A percentile compares a stretch with the other conserved stretches of the same genome.
These are phyloP conservation scores for Neogale vison DNA, from an alignment of 2,113 vertebrate genomes.

Conservation along the genomic window DNA sequence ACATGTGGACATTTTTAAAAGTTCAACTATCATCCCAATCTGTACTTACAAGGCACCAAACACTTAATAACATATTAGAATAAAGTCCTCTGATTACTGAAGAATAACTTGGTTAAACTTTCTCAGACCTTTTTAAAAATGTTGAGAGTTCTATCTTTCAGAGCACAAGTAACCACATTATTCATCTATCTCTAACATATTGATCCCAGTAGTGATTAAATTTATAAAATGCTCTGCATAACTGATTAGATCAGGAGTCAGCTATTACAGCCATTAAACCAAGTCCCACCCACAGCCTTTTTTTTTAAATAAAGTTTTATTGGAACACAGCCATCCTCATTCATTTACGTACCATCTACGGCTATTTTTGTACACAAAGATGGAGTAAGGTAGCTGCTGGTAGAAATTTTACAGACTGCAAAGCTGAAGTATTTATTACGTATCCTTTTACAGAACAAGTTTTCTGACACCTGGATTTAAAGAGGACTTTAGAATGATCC, in stretches of 20 bases:
- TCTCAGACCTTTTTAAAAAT: background rate
- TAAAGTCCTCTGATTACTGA: background rate
- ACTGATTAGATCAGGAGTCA: background rate
- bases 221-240: constrained; percentile 16
- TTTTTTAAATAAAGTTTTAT: constrained; percentile 40
- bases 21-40: background rate
- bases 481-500: constrained; percentile 6
- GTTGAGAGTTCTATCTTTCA: background rate
- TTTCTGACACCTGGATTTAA: constrained; percentile 22
- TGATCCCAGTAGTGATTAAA: background rate
- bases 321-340: background rate
- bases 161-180: background rate
- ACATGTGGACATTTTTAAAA: constrained; percentile 21
- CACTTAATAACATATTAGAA: background rate
- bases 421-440: background rate
- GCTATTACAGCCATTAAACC: background rate
- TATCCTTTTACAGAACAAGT: background rate
- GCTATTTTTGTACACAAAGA: background rate
- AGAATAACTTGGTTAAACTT: background rate
- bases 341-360: background rate
- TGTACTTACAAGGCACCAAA: background rate
- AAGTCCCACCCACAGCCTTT: background rate
- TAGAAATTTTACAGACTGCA: background rate
- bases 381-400: background rate
- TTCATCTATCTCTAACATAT: constrained; percentile 1